Evolutionary conservation across 2,797 vertebrate genomes (phyloP).

Genomic region (Chanos chanos): DNA sequence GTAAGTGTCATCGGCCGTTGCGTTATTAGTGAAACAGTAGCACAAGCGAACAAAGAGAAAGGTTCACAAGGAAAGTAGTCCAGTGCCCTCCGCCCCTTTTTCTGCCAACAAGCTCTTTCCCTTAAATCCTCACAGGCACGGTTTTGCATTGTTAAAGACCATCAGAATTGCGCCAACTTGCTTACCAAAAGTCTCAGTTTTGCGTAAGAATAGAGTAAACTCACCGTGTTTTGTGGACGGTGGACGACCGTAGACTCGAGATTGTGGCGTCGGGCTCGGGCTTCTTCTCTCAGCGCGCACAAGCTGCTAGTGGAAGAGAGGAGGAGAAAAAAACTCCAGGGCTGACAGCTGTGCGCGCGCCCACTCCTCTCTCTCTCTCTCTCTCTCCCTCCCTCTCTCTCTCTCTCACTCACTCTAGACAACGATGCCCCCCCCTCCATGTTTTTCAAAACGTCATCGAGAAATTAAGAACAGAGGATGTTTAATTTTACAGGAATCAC

Average conservation of each 20-base stretch:
- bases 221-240: background rate
- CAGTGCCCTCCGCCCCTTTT: background rate
- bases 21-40: background rate
- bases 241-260: background rate
- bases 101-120: background rate
- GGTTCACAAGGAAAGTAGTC: background rate
- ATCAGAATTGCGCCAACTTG: background rate
- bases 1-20: too few relatives aligned
- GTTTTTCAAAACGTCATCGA: too few relatives aligned
- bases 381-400: too few relatives aligned
- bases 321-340: slow-evolving; percentile 1
- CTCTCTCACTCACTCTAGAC: too few relatives aligned
- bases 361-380: slow-evolving; percentile 1
- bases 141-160: too few relatives aligned
- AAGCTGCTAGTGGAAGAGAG: slow-evolving; percentile 7
- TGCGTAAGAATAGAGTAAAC: background rate
- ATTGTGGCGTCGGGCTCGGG: background rate
- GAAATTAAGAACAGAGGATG: too few relatives aligned
- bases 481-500: too few relatives aligned
- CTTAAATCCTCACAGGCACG: too few relatives aligned
- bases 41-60: background rate
- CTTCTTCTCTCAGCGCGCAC: slow-evolving; percentile 6
- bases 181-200: background rate
- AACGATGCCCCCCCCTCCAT: too few relatives aligned
- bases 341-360: slow-evolving; percentile 14